phyloP scores from a whole-genome alignment of 2,888 invertebrate genomes.

The Dascillus cervinus region DNA sequence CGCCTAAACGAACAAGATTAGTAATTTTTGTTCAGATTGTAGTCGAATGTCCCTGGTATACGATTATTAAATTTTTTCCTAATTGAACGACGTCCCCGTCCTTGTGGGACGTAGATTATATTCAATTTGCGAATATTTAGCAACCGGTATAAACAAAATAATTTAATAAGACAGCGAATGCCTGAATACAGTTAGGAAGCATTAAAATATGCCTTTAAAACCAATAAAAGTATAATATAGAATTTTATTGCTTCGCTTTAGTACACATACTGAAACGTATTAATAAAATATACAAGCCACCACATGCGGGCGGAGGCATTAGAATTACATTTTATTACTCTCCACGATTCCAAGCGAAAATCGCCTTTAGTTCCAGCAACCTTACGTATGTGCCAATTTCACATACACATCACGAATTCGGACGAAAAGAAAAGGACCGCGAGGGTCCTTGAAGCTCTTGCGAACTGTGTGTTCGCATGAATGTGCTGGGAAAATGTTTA shows the following conservation, averaged over 20 bases:
- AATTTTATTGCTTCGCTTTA: constrained; percentile 4
- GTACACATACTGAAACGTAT: constrained; percentile 12
- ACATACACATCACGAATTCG: constrained; percentile 22
- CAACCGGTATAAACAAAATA: too few species aligned
- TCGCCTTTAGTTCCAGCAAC: constrained; percentile 1
- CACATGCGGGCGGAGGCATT: constrained; percentile 12
- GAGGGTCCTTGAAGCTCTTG: constrained; percentile 14
- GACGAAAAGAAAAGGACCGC: constrained; percentile 17
- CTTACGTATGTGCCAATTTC: constrained; percentile 1
- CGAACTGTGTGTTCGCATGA: constrained; percentile 7
- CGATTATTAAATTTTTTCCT: too few species aligned
- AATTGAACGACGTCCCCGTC: too few species aligned
- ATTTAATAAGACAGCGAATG: too few species aligned
- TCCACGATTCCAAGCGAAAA: constrained; percentile 4
- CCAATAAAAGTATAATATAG: background rate
- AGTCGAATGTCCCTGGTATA: too few species aligned
- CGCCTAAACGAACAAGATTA: too few species aligned
- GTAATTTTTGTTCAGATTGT: too few species aligned
- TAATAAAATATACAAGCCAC: constrained; percentile 10
- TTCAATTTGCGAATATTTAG: too few species aligned
- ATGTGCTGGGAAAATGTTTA: constrained; percentile 9
- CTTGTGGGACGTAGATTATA: too few species aligned
- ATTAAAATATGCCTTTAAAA: too few species aligned
- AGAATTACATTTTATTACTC: constrained; percentile 8
- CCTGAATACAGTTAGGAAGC: too few species aligned